Evolutionary conservation across 2,797 vertebrate genomes (phyloP).

Genomic region (Danio aesculapii): DNA sequence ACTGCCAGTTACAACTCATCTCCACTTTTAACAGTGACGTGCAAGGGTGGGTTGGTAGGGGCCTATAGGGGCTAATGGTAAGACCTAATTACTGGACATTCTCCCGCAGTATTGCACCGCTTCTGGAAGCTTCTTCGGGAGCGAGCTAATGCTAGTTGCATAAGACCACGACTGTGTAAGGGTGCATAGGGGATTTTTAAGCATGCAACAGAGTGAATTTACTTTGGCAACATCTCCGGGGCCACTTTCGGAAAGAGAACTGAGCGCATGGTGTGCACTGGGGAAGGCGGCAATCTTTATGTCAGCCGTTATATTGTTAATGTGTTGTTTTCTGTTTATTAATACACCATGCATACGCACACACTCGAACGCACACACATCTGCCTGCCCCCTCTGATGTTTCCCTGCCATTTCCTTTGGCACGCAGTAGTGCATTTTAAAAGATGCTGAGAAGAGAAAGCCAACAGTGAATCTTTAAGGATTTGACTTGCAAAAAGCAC

Average conservation of each 20-base stretch:
- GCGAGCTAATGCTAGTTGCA: constrained; percentile 35
- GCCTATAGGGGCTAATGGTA: constrained; percentile 55
- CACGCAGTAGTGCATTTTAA: constrained; percentile 69
- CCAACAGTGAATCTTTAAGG: constrained; percentile 81
- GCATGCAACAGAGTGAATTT: constrained; percentile 55
- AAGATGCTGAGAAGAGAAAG: constrained; percentile 70
- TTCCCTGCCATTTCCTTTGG: constrained; percentile 63
- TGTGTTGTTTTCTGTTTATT: constrained; percentile 72
- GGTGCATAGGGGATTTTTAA: constrained; percentile 32
- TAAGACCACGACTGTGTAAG: constrained; percentile 41
- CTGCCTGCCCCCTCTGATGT: constrained; percentile 41
- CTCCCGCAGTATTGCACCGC: constrained; percentile 56
- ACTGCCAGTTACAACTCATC: constrained; percentile 82
- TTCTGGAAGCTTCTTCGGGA: constrained; percentile 57
- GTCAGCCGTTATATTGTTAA: constrained; percentile 71
- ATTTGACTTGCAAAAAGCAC: constrained; percentile 98
- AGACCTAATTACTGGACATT: constrained; percentile 77
- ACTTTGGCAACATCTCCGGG: constrained; percentile 54
- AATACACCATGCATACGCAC: constrained; percentile 45
- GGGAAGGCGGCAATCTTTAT: constrained; percentile 58
- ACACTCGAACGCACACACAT: constrained; percentile 14
- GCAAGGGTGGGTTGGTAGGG: constrained; percentile 55
- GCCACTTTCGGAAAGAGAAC: constrained; percentile 54
- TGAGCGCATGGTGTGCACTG: constrained; percentile 15
- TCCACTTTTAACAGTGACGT: constrained; percentile 65